phyloP scores from a whole-genome alignment of 1,140 invertebrate genomes.

The Zaprionus gabonicus region DNA sequence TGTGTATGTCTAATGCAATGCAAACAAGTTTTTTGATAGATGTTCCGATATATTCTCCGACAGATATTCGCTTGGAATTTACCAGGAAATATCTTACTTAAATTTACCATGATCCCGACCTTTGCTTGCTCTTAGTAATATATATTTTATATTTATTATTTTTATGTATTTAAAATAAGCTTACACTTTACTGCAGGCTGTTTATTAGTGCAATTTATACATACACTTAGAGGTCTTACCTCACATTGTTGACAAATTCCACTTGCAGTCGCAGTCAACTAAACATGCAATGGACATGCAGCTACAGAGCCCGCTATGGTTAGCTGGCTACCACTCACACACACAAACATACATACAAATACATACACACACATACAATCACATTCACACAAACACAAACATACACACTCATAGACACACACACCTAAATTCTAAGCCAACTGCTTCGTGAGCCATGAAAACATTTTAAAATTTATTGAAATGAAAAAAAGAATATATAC shows the following conservation, averaged over 20 bases:
- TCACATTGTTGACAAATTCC: constrained; percentile 30
- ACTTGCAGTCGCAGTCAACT: constrained; percentile 22
- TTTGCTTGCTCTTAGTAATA: no score
- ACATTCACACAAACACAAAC: not conserved
- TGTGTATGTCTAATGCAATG: no score
- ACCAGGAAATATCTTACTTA: no score
- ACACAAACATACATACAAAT: not conserved
- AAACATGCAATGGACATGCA: constrained; percentile 14
- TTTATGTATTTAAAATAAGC: not conserved
- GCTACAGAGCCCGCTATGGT: constrained; percentile 11
- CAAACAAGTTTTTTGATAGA: no score
- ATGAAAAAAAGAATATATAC: constrained; percentile 31
- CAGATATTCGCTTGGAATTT: no score
- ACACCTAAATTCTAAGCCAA: constrained; percentile 6
- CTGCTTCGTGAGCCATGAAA: constrained; percentile 44
- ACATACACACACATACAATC: not conserved
- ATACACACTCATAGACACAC: constrained; percentile 17
- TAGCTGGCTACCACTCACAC: not conserved
- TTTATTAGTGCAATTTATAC: not conserved
- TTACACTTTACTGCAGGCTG: not conserved
- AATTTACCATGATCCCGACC: no score
- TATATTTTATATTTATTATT: no score
- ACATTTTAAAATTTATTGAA: constrained; percentile 67
- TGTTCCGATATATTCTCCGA: no score
- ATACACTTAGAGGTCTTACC: not conserved